Evolutionary conservation across 2,113 vertebrate genomes (phyloP), one percentile per base, ranked within the genome.

Genomic region (Osmerus mordax): DNA sequence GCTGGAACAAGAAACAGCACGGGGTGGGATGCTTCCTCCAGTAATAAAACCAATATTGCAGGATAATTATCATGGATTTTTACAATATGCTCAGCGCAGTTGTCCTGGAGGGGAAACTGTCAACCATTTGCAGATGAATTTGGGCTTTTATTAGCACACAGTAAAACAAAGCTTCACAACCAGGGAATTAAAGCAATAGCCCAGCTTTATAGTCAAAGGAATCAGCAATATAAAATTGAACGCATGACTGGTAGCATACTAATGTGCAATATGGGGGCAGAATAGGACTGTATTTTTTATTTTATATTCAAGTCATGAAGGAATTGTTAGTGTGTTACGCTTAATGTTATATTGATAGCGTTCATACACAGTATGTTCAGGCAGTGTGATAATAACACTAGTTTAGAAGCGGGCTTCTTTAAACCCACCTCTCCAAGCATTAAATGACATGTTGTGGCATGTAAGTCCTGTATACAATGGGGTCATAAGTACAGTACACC

Each of bases 61-160:
- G 83, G 87, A 89, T 91, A 89, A 92, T 91, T 92, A 88, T 87
- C 86, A 84, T 85, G 75, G 84, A 85, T 88, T 90, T 89, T 88
- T 87, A 89, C 88, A 90, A 86, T 87, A 81, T 87, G 83, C 82
- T 87, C 75, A 75, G 58, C 80, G 83, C 78, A 87, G 85, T 84
- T 79, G 78, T 89, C 87, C 89, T 87, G 79, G 79, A 92, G 88
- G 89, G 85, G 73, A 89, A 83, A 87, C 84, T 82, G 81, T 88
- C 85, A 86, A 70, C 71, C 55, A 29, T 81, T 88, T 80, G 70
- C 83, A 83, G 78, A 91, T 91, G 81, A 86, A 83, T 89, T 84
- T 87, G 79, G 72, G 54, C 79, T 91, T 92, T 91, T 91, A 92
- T 90, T 89, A 89, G 81, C 83, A 73, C 75, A 69, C 76, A 81